phyloP scores from a whole-genome alignment of 2,797 vertebrate species.

The Monodelphis domestica region DNA sequence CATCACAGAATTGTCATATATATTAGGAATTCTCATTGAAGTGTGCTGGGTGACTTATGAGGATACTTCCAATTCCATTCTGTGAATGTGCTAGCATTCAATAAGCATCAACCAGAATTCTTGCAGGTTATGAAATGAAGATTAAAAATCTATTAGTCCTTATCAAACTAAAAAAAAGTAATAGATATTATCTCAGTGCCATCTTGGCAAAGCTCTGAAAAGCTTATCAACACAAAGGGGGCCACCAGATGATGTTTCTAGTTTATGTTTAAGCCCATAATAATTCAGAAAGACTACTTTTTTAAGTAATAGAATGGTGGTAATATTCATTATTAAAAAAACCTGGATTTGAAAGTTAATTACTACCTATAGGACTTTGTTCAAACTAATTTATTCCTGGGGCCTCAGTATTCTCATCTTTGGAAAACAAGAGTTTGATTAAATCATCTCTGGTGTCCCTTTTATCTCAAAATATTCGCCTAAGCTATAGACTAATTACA shows the following conservation, averaged over 20 bases:
- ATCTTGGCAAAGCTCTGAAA: not conserved
- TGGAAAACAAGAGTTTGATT: not conserved
- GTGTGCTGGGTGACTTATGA: not conserved
- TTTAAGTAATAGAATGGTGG: not conserved
- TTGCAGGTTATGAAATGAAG: not conserved
- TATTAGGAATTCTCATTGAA: not conserved
- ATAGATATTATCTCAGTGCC: not conserved
- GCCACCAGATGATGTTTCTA: not conserved
- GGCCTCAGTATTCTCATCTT: not conserved
- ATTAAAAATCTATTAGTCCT: not conserved
- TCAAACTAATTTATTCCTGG: not conserved
- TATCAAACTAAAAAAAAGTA: not conserved
- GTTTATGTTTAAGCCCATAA: not conserved
- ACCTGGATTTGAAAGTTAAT: not conserved
- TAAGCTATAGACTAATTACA: not conserved
- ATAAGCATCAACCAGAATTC: not conserved
- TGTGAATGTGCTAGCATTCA: not conserved
- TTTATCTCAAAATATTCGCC: not conserved
- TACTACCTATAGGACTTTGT: not conserved
- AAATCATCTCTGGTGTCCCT: no score
- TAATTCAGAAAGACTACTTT: not conserved
- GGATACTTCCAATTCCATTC: not conserved
- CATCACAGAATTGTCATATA: not conserved
- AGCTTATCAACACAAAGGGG: not conserved
- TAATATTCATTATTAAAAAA: not conserved